Conservation (phyloP, 2,888 invertebrate species). For the Dendrolimus pini region DNA sequence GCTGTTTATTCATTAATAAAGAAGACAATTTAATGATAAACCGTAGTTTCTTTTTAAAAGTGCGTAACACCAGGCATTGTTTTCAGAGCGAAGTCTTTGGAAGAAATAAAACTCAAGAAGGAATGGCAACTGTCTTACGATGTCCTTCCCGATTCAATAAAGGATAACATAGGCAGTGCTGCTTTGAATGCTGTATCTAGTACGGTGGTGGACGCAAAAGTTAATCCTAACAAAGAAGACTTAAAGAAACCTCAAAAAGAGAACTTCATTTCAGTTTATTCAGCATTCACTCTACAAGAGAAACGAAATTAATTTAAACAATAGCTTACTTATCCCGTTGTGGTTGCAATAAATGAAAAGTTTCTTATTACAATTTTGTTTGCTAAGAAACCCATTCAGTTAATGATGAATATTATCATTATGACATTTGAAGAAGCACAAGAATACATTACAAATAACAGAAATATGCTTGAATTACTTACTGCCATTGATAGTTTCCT, state of each 20-base stretch:
- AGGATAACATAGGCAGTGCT: slow-evolving; percentile 12
- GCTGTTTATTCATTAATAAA: neutral
- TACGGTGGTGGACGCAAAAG: neutral
- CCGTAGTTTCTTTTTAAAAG: too few species aligned
- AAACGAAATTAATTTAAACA: slow-evolving; percentile 9
- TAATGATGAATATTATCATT: too few species aligned
- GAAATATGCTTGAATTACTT: too few species aligned
- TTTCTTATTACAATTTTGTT: too few species aligned
- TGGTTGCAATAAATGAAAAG: too few species aligned
- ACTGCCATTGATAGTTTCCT: too few species aligned
- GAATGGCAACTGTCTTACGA: slow-evolving; percentile 56
- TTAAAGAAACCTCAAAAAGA: slow-evolving; percentile 3
- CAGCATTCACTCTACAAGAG: slow-evolving; percentile 23
- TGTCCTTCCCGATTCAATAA: slow-evolving; percentile 30
- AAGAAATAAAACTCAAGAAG: slow-evolving; percentile 44
- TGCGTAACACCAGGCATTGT: neutral
- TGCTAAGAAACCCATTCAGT: too few species aligned
- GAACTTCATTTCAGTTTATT: slow-evolving; percentile 40
- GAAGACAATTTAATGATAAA: too few species aligned
- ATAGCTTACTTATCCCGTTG: neutral
- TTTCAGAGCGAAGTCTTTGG: slow-evolving; percentile 45
- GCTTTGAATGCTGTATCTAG: neutral
- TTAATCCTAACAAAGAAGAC: neutral
- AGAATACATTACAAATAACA: too few species aligned
- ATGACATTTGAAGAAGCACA: too few species aligned